Evolutionary conservation across 2,888 invertebrate genomes (phyloP).

Genomic region (Leucania comma): DNA sequence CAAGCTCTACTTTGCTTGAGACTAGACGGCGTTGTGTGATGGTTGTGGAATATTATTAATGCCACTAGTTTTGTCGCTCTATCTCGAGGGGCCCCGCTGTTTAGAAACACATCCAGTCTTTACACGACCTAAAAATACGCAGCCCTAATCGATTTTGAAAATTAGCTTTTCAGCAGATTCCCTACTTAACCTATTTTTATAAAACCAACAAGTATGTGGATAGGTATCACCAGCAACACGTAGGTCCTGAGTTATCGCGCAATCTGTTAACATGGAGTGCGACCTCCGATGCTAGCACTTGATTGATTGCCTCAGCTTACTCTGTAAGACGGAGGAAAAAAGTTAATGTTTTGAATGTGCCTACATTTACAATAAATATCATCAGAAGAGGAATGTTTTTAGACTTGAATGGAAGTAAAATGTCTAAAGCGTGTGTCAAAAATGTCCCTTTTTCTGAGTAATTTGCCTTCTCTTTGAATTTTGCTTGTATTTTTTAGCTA

Average conservation of each 20-base stretch:
- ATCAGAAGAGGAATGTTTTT: conserved; percentile 23
- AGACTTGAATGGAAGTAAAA: background rate
- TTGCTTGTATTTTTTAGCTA: background rate
- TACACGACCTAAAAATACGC: background rate
- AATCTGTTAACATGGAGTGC: conserved; percentile 55
- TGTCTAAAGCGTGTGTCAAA: background rate
- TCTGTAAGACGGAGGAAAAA: conserved; percentile 42
- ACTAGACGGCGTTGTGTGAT: too few species aligned
- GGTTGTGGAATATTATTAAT: too few species aligned
- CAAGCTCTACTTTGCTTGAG: too few species aligned
- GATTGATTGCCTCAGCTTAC: conserved; percentile 57
- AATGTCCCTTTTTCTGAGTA: background rate
- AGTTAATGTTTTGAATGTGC: conserved; percentile 45
- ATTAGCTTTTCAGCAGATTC: background rate
- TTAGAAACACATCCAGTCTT: too few species aligned
- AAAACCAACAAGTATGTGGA: conserved; percentile 22
- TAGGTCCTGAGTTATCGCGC: conserved; percentile 55
- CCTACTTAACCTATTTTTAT: background rate
- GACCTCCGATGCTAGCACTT: conserved; percentile 47
- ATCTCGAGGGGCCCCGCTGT: too few species aligned
- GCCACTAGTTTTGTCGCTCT: too few species aligned
- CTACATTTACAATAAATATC: conserved; percentile 36
- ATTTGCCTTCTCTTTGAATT: conserved; percentile 9
- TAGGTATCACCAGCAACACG: conserved; percentile 45
- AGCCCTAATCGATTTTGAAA: background rate